Percentiles rank a stretch among this genome's conserved stretches.
Conservation (phyloP, 2,888 invertebrate genomes). For the Muschampia plurimacula region DNA sequence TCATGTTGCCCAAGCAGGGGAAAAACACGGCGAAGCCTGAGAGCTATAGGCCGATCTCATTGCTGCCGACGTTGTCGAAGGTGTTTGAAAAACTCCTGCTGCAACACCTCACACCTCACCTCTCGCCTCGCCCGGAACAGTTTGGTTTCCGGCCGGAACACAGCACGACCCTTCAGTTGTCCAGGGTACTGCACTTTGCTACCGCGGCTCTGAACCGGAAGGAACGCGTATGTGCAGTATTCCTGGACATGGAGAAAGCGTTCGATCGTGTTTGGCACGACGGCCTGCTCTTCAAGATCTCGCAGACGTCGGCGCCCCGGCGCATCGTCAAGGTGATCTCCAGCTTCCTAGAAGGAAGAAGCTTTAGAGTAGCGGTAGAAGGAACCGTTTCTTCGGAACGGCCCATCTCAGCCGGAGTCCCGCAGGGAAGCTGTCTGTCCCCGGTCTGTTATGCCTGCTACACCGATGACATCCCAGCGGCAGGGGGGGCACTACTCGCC, state of each 20-base stretch:
- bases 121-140: constrained; percentile 10
- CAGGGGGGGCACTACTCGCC: constrained; percentile 27
- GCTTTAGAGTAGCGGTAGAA: constrained; percentile 45
- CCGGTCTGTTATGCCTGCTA: constrained; percentile 40
- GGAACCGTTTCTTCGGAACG: constrained; percentile 20
- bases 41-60: constrained; percentile 22
- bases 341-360: constrained; percentile 43
- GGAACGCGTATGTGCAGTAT: constrained; percentile 44
- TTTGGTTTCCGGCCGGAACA: constrained; percentile 40
- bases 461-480: constrained; percentile 42
- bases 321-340: constrained; percentile 37
- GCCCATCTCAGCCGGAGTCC: constrained; percentile 42
- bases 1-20: constrained; percentile 32
- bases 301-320: constrained; percentile 29
- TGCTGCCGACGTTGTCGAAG: constrained; percentile 7
- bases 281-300: constrained; percentile 51
- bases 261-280: constrained; percentile 51
- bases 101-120: not conserved
- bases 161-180: constrained; percentile 50
- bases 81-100: constrained; percentile 13
- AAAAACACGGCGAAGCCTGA: constrained; percentile 18
- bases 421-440: constrained; percentile 45
- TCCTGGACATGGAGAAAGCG: constrained; percentile 42
- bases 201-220: constrained; percentile 41
- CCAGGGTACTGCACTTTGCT: constrained; percentile 47